These are phyloP conservation scores for Ammodytes dubius DNA, from an alignment of 2,113 vertebrate genomes.

Conservation along the genomic window DNA sequence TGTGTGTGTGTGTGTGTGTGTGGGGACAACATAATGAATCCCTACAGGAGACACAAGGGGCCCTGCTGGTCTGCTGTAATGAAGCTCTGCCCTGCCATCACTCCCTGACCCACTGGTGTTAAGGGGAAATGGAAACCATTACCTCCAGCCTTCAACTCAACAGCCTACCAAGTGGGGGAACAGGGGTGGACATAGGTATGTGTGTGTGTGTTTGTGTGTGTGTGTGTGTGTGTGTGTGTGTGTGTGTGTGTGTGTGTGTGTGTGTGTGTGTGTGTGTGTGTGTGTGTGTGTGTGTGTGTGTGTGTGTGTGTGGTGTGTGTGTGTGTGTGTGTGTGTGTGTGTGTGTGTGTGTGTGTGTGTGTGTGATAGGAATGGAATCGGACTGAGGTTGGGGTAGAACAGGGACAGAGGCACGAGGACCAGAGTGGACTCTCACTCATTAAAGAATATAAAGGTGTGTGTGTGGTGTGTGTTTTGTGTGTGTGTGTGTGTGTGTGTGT, in stretches of 20 bases:
- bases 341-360: background rate
- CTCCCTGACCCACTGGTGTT: slow-evolving; percentile 87
- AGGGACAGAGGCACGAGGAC: slow-evolving; percentile 29
- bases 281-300: slow-evolving; percentile 6
- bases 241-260: background rate
- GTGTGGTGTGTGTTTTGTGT: slow-evolving; percentile 1
- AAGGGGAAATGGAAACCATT: slow-evolving; percentile 85
- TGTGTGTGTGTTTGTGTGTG: slow-evolving; percentile 21
- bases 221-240: too few relatives aligned
- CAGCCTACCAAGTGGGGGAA: slow-evolving; percentile 49
- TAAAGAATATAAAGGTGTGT: slow-evolving; percentile 45
- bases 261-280: slow-evolving; percentile 4
- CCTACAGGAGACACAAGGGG: slow-evolving; percentile 81
- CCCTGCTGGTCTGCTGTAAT: slow-evolving; percentile 87
- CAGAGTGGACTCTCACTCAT: slow-evolving; percentile 33
- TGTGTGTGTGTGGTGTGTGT: background rate
- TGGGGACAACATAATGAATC: slow-evolving; percentile 82
- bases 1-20: background rate
- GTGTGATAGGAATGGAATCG: slow-evolving; percentile 1
- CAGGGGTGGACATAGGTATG: slow-evolving; percentile 13
- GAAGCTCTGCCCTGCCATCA: slow-evolving; percentile 79
- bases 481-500: slow-evolving; percentile 23
- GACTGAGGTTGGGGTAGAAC: slow-evolving; percentile 1
- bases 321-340: background rate
- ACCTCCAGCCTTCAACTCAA: slow-evolving; percentile 71